These are phyloP conservation scores for Pterocles orientalis DNA, from an alignment of 2,113 vertebrate genomes.

Conservation along the genomic window DNA sequence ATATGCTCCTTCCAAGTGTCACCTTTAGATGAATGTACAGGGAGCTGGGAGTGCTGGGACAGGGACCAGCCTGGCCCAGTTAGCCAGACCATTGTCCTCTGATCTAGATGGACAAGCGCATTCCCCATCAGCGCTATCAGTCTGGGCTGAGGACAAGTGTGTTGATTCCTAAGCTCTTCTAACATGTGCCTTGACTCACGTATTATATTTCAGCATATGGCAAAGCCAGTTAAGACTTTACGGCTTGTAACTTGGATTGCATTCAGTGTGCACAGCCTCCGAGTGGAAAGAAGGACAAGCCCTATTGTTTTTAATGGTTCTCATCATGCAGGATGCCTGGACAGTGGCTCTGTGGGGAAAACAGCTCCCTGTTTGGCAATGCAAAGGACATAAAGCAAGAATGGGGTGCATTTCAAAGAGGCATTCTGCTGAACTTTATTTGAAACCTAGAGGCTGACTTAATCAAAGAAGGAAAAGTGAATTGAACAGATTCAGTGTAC, in stretches of 20 bases:
- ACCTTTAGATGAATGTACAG: accelerated
- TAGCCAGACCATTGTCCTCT: background rate
- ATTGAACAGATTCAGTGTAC: slow-evolving; percentile 26
- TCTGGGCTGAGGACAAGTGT: background rate
- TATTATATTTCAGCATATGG: background rate
- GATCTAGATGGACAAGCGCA: accelerated
- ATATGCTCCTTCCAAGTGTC: accelerated
- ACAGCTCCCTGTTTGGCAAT: background rate
- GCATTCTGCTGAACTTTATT: background rate
- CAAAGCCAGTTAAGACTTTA: background rate
- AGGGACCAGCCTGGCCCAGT: background rate
- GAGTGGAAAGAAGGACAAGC: background rate
- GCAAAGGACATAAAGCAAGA: background rate
- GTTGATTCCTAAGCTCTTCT: background rate
- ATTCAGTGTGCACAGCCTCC: background rate
- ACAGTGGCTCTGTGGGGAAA: background rate
- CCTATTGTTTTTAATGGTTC: background rate
- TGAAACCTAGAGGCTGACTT: slow-evolving; percentile 23
- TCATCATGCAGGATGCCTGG: background rate
- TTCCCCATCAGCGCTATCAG: background rate
- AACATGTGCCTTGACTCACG: background rate
- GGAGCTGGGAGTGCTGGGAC: background rate
- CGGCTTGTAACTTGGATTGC: accelerated
- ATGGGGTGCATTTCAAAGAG: slow-evolving; percentile 3
- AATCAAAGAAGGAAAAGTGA: slow-evolving; percentile 51